phyloP scores from a whole-genome alignment of 2,797 vertebrate species.

The Epinephelus malabaricus region DNA sequence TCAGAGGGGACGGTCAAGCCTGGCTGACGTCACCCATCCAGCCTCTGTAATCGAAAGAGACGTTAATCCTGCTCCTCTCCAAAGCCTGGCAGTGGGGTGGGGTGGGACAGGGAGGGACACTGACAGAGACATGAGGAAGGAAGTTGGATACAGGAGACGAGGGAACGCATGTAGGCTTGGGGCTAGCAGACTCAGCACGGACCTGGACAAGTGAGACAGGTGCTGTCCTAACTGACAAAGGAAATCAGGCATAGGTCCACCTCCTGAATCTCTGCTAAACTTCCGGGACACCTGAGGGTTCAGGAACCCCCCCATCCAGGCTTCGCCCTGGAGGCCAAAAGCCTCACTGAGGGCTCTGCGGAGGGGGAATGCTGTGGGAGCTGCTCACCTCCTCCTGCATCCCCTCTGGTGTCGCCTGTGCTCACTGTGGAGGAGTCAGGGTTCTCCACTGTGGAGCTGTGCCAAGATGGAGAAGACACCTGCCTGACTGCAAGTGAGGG shows the following conservation, averaged over 20 bases:
- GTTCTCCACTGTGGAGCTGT: constrained; percentile 76
- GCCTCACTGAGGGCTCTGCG: constrained; percentile 68
- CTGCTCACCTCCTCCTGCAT: constrained; percentile 65
- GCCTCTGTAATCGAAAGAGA: constrained; percentile 86
- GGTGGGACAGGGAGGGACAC: constrained; percentile 79
- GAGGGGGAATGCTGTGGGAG: constrained; percentile 81
- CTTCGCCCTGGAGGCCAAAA: constrained; percentile 82
- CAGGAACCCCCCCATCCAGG: constrained; percentile 42
- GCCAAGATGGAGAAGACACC: constrained; percentile 72
- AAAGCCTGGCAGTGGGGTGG: constrained; percentile 92
- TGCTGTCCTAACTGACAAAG: constrained; percentile 26
- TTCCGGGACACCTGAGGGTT: constrained; percentile 38
- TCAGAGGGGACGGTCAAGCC: constrained; percentile 71
- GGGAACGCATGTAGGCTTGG: constrained; percentile 30
- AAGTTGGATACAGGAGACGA: constrained; percentile 62
- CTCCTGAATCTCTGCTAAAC: constrained; percentile 23
- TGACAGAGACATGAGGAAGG: constrained; percentile 68
- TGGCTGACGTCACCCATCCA: constrained; percentile 81
- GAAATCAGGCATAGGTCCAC: constrained; percentile 2
- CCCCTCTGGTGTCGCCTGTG: constrained; percentile 59
- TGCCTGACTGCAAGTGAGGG: constrained; percentile 72
- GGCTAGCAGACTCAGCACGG: constrained; percentile 17
- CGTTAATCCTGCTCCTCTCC: constrained; percentile 89
- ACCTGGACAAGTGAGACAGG: constrained; percentile 37
- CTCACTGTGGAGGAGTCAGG: constrained; percentile 61